These are phyloP conservation scores for Cheilosia variabilis DNA, from an alignment of 2,888 invertebrate genomes.

Conservation along the genomic window DNA sequence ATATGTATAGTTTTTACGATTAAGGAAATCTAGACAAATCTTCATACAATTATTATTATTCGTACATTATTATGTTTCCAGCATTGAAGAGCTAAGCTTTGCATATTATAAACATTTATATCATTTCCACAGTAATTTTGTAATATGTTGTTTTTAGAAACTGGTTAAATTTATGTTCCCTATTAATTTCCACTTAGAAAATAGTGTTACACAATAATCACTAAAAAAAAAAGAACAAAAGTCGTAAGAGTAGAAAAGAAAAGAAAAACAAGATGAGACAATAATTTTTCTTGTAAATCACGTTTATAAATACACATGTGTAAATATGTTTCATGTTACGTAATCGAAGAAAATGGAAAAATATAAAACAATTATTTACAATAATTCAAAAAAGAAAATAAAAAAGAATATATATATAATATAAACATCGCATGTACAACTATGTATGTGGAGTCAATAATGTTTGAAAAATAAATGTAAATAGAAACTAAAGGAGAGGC, in stretches of 20 bases:
- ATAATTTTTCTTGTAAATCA: neutral
- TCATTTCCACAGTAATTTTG: constrained; percentile 11
- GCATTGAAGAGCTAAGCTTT: constrained; percentile 18
- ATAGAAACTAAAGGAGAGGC: too few species aligned
- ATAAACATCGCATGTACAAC: too few species aligned
- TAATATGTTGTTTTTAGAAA: constrained; percentile 2
- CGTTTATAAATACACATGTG: too few species aligned
- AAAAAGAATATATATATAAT: too few species aligned
- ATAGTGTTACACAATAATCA: neutral
- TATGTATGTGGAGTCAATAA: too few species aligned
- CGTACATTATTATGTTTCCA: neutral
- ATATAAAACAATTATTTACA: neutral
- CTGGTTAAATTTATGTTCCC: neutral
- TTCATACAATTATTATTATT: neutral
- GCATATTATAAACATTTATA: constrained; percentile 2
- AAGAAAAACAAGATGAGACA: constrained; percentile 8
- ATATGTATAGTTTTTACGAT: constrained; percentile 12
- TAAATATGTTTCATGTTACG: neutral
- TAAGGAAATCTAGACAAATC: constrained; percentile 12
- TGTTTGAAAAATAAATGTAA: too few species aligned
- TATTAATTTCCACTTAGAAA: neutral
- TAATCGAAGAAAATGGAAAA: neutral
- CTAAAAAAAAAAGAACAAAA: neutral
- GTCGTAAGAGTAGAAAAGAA: constrained; percentile 2
- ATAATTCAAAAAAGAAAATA: neutral